A percentile compares a stretch with the other conserved stretches of the same genome.
Evolutionary conservation across 1,140 invertebrate genomes (phyloP).

Genomic region (Achroia grisella): DNA sequence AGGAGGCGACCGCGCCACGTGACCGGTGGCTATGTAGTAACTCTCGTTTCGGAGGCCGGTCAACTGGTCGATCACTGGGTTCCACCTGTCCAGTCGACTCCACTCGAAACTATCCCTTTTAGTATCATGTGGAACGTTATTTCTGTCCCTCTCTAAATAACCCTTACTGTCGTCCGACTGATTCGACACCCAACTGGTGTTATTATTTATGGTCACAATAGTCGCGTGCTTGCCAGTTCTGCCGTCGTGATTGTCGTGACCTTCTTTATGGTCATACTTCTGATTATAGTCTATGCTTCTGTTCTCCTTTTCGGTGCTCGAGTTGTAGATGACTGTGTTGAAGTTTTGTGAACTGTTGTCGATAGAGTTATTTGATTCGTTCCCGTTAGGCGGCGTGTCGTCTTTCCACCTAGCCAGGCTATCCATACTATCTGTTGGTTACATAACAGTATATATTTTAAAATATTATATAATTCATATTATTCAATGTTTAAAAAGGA

Average conservation of each 20-base stretch:
- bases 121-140: slow-evolving; percentile 51
- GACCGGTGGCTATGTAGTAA: slow-evolving; percentile 85
- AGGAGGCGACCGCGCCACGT: slow-evolving; percentile 57
- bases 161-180: slow-evolving; percentile 68
- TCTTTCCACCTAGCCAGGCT: slow-evolving; percentile 70
- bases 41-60: slow-evolving; percentile 85
- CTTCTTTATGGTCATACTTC: slow-evolving; percentile 39
- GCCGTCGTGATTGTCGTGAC: slow-evolving; percentile 37
- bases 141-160: slow-evolving; percentile 65
- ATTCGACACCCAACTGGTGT: slow-evolving; percentile 67
- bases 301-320: slow-evolving; percentile 49
- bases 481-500: no score
- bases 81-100: slow-evolving; percentile 68
- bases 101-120: slow-evolving; percentile 72
- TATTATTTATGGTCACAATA: slow-evolving; percentile 68
- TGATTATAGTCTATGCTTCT: slow-evolving; percentile 44
- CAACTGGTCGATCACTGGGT: slow-evolving; percentile 87
- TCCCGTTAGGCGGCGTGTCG: slow-evolving; percentile 68
- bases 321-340: slow-evolving; percentile 70
- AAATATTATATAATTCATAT: no score
- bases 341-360: slow-evolving; percentile 65
- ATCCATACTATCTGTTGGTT: slow-evolving; percentile 67
- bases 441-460: background rate
- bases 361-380: slow-evolving; percentile 62
- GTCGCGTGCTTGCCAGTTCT: slow-evolving; percentile 60